A percentile compares a stretch with the other conserved stretches of the same genome.
Evolutionary conservation across 2,888 invertebrate genomes (phyloP).

Genomic region (Pterostichus madidus): DNA sequence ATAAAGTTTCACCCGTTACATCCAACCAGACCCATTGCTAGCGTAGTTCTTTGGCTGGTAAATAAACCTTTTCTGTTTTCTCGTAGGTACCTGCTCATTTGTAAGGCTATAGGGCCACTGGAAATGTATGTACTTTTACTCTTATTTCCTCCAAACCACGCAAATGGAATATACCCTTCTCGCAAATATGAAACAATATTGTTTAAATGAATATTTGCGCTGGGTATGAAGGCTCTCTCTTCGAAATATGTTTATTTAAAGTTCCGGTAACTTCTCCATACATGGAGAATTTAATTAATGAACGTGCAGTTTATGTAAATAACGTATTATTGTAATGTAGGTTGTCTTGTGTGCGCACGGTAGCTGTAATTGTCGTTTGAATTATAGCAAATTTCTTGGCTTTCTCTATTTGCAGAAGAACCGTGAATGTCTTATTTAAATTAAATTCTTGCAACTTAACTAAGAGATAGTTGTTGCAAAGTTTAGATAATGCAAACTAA

Average conservation of each 20-base stretch:
- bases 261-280: constrained; percentile 19
- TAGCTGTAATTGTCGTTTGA: constrained; percentile 35
- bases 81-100: too few species aligned
- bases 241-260: constrained; percentile 48
- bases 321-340: constrained; percentile 38
- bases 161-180: too few species aligned
- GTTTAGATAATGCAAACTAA: constrained; percentile 11
- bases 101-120: too few species aligned
- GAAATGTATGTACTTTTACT: too few species aligned
- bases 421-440: constrained; percentile 40
- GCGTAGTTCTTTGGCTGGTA: too few species aligned
- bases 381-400: constrained; percentile 28
- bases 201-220: too few species aligned
- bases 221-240: background rate
- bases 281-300: constrained; percentile 26
- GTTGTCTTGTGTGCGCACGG: constrained; percentile 2
- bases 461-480: constrained; percentile 26
- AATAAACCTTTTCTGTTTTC: too few species aligned
- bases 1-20: too few species aligned
- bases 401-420: constrained; percentile 12
- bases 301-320: constrained; percentile 46
- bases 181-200: too few species aligned
- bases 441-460: constrained; percentile 25
- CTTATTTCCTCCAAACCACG: too few species aligned
- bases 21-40: too few species aligned